Evolutionary conservation across 2,888 invertebrate species (phyloP), one percentile per base, ranked within the genome.

Genomic region (Folsomia manolachei): DNA sequence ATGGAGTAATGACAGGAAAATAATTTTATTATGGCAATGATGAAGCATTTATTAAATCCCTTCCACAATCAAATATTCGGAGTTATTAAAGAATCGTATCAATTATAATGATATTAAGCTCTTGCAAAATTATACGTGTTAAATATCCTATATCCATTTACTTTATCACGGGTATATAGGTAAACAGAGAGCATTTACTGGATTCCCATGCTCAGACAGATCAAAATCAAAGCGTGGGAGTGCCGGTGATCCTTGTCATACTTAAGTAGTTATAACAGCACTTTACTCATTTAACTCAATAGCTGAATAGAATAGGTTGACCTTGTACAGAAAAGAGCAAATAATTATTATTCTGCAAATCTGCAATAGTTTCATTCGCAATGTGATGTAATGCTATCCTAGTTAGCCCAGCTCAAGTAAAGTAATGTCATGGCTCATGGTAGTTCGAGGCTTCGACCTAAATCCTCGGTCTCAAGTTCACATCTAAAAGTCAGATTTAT

Each of bases 381-480:
- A 56, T 14, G 56, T 21, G n/a, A n/a, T n/a, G n/a, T n/a, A n/a
- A 56, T 56, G 4, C 56, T 56, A 56, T 56, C 19, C n/a, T 39
- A 14, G 14, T 39, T 39, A 4, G 4, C 39, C 7, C 14, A 39
- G 39, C 4, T 39, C 4, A 9, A 39, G 14, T 39, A 39, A 39
- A 56, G 11, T 56, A 56, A 56, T 56, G 56, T 56, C 56, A 56
- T 21, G 56, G 56, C 56, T 56, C 21, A 18, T 7, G 7, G 56
- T 56, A 19, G 56, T 56, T 56, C 56, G 56, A 56, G 56, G 56
- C 21, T 56, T 56, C 56, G 56, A 56, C 56, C 56, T n/a, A 56
- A 56, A 56, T 56, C 56, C n/a, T 56, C 23, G 14, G 66, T 27
- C 27, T 67, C 67, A 67, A 67, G 67, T 67, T 67, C 60, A 67